Percentiles rank a stretch among this genome's conserved stretches.
Conservation (phyloP, 2,888 invertebrate genomes). For the Noctua janthina region DNA sequence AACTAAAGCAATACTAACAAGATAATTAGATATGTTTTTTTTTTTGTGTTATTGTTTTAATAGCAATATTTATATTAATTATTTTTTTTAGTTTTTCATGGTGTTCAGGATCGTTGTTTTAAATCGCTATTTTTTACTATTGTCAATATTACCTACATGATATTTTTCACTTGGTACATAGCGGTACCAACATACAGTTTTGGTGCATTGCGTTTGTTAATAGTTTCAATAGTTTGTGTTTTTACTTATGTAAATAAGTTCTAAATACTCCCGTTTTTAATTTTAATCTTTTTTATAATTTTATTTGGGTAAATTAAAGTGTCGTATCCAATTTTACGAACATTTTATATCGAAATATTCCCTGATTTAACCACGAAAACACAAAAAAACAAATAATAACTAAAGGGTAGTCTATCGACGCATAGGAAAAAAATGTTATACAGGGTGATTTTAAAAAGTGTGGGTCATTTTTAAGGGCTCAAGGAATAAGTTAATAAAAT, state of each 20-base stretch:
- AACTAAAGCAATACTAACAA: neutral
- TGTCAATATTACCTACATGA: neutral
- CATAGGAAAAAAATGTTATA: neutral
- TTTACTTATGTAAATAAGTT: neutral
- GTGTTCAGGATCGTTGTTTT: neutral
- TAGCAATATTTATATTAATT: neutral
- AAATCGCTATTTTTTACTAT: neutral
- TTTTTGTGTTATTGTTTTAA: too few species aligned
- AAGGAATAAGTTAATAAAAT: neutral
- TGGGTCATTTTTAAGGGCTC: neutral
- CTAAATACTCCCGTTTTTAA: neutral
- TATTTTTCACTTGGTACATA: constrained; percentile 12
- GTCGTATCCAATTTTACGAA: neutral
- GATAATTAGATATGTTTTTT: neutral
- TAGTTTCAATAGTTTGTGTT: constrained; percentile 1
- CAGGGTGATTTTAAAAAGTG: neutral
- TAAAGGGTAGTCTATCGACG: neutral
- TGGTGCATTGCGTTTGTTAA: constrained; percentile 55
- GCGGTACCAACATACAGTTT: constrained; percentile 37
- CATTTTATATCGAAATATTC: neutral
- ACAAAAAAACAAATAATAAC: neutral
- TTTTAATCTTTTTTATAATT: neutral
- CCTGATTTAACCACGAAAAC: neutral
- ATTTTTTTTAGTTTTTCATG: neutral
- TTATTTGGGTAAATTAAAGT: neutral